These are phyloP conservation scores for Leptobrachium ailaonicum DNA, from an alignment of 2,113 vertebrate genomes.

Conservation along the genomic window DNA sequence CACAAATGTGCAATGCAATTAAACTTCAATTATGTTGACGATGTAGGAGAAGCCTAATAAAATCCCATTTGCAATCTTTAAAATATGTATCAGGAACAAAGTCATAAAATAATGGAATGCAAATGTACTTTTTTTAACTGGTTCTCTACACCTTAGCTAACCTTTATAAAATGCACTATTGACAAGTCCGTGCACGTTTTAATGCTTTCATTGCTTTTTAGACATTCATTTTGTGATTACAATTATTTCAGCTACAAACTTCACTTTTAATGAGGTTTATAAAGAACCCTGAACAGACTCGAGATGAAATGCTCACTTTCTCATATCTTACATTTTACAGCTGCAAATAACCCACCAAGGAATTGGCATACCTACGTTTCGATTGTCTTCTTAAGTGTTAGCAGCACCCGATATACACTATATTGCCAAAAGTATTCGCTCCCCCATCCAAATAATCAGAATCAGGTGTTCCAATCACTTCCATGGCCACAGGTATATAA, in stretches of 20 bases:
- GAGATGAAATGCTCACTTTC: background rate
- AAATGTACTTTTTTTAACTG: conserved; percentile 59
- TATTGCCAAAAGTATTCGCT: too few species aligned
- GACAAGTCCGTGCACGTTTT: conserved; percentile 72
- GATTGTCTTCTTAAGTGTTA: too few species aligned
- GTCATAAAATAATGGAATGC: conserved; percentile 63
- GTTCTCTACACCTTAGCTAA: conserved; percentile 63
- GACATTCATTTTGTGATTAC: background rate
- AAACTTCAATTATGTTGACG: conserved; percentile 44
- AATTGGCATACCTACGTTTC: too few species aligned
- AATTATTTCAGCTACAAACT: background rate
- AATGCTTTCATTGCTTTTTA: conserved; percentile 51
- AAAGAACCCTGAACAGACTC: background rate
- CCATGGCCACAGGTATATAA: too few species aligned
- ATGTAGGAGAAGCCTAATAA: conserved; percentile 35
- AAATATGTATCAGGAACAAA: conserved; percentile 28
- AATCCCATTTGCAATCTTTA: conserved; percentile 22
- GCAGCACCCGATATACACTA: too few species aligned
- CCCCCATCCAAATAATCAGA: too few species aligned
- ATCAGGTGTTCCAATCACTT: too few species aligned
- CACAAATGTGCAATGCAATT: conserved; percentile 41
- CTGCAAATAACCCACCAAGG: too few species aligned
- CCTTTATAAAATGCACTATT: conserved; percentile 70
- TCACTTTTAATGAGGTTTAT: background rate
- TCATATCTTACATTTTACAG: background rate